These are phyloP conservation scores for Planiliza haematocheilus DNA, from an alignment of 2,113 vertebrate species.

Conservation along the genomic window DNA sequence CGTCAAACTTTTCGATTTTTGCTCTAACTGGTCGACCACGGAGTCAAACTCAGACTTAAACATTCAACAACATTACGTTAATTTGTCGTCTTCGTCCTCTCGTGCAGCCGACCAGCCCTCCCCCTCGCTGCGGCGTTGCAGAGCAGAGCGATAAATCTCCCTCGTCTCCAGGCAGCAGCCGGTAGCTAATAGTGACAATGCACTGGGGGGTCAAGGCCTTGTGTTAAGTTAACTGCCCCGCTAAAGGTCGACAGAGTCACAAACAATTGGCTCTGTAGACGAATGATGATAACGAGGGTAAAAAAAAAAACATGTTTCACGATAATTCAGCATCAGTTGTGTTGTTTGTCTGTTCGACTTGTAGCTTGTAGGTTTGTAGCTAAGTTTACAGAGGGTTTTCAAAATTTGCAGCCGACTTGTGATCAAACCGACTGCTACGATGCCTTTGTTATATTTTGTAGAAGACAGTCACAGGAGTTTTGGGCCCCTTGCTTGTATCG, in stretches of 20 bases:
- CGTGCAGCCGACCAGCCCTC: no score
- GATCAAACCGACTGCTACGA: not conserved
- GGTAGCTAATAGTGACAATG: slow-evolving; percentile 42
- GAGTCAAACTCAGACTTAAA: not conserved
- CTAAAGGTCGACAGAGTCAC: slow-evolving; percentile 50
- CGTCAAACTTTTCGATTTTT: no score
- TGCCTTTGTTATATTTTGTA: slow-evolving; percentile 19
- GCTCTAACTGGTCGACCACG: no score
- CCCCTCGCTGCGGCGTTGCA: slow-evolving; percentile 3
- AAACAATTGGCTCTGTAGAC: slow-evolving; percentile 26
- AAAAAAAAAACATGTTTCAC: no score
- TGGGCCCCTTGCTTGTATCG: slow-evolving; percentile 30
- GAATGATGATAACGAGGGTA: not conserved
- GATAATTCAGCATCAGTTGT: no score
- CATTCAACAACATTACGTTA: not conserved
- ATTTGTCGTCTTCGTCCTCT: not conserved
- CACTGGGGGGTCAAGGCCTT: slow-evolving; percentile 50
- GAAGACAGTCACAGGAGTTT: slow-evolving; percentile 10
- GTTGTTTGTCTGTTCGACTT: no score
- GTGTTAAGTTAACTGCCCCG: slow-evolving; percentile 45
- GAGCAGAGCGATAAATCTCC: slow-evolving; percentile 30
- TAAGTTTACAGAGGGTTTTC: no score
- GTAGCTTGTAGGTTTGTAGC: no score
- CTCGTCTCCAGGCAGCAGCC: slow-evolving; percentile 15
- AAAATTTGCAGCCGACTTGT: not conserved